These are phyloP conservation scores for Halichoerus grypus DNA, from an alignment of 2,113 vertebrate species.

Conservation along the genomic window DNA sequence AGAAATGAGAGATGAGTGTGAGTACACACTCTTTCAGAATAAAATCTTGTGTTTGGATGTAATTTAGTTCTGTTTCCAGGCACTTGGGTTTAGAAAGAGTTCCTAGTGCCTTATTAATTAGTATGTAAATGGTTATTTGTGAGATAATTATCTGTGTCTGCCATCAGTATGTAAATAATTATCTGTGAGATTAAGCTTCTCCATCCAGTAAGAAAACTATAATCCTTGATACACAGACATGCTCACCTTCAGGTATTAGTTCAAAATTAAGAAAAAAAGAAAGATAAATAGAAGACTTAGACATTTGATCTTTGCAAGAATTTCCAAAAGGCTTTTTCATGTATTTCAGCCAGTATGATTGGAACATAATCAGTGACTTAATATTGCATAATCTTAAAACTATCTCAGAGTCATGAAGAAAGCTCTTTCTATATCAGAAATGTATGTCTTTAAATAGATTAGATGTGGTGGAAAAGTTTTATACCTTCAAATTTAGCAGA, in stretches of 20 bases:
- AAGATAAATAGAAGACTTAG: constrained; percentile 52
- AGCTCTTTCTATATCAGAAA: background rate
- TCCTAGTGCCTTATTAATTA: constrained; percentile 27
- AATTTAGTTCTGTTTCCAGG: background rate
- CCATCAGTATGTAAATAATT: background rate
- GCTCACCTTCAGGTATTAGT: constrained; percentile 1
- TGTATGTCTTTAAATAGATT: constrained; percentile 22
- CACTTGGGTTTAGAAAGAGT: background rate
- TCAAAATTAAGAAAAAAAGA: constrained; percentile 25
- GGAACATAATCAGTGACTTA: background rate
- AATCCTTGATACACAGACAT: constrained; percentile 43
- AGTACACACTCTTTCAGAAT: background rate
- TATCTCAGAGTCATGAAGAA: background rate
- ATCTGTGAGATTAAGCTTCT: constrained; percentile 29
- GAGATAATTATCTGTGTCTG: background rate
- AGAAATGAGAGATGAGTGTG: background rate
- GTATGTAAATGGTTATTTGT: constrained; percentile 36
- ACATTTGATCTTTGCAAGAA: constrained; percentile 54
- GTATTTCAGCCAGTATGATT: constrained; percentile 17
- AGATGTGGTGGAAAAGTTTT: background rate
- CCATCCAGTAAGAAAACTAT: background rate
- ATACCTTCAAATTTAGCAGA: background rate
- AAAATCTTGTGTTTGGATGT: background rate
- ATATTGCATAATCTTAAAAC: background rate
- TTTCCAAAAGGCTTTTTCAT: background rate